Base-by-base conservation (phyloP, 2,113 vertebrate genomes). In the Coryphaenoides rupestris region DNA sequence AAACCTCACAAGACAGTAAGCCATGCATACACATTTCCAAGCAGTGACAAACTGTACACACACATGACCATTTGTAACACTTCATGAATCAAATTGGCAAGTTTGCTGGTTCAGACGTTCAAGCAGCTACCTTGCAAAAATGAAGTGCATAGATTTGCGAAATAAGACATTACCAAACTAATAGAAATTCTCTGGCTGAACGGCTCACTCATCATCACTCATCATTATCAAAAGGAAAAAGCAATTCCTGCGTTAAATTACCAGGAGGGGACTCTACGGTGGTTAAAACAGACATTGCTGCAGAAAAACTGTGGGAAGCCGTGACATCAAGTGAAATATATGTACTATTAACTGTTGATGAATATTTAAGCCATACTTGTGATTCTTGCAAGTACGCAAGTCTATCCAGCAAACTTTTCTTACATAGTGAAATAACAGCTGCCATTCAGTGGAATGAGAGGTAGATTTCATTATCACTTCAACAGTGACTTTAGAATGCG, bases 221-320 rank as follows among this genome's bases (percentile, higher is more conserved):
- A 62, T 52, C 50, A 62, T 26, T 52, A 70, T 58, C 56, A 57
- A 72, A 70, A 55, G 21, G 49, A 45, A 52, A 49, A 63, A 55
- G 71, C 67, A 50, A 72, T 28, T 58, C 49, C 55, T 57, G 26
- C 23, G 52, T 47, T 47, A 63, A 65, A 60, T 64, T 49, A 70
- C n/a, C 56, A 24, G 14, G 24, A 62, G 24, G 28, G 40, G 45
- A 16, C 19, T 60, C 12, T 40, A 21, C 26, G n/a, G 7, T 57
- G 21, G 55, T 63, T 66, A 12, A 67, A 73, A 65, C 26, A 24
- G 46, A 71, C 26, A 58, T 55, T 9, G 63, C 23, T 7, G 9
- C 17, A 17, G 47, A 49, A 55, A 15, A 55, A 12, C 21, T 55
- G 9, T 9, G 33, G 33, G 33, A 40, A 40, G 13, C 6, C 33